These are phyloP conservation scores for Brachyptera risi DNA, from an alignment of 2,888 invertebrate species.

Conservation along the genomic window DNA sequence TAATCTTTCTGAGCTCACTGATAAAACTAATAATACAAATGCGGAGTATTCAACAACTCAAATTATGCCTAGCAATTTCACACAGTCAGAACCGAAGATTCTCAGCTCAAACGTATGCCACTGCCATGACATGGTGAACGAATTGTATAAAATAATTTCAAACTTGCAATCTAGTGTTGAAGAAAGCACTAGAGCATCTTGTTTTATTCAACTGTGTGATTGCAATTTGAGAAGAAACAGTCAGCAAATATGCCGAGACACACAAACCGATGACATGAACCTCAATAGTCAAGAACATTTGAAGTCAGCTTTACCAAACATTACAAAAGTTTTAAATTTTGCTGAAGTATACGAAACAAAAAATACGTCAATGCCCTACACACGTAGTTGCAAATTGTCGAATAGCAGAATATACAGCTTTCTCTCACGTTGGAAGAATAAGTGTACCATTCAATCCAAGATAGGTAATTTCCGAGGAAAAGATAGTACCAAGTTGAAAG, in stretches of 20 bases:
- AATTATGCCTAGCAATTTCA: too few relatives aligned
- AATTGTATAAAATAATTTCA: neutral
- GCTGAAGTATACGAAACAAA: too few relatives aligned
- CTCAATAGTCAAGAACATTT: neutral
- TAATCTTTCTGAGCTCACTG: neutral
- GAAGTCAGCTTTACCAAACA: too few relatives aligned
- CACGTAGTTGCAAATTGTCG: neutral
- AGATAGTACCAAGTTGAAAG: too few relatives aligned
- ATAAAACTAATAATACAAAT: neutral
- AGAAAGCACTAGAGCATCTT: neutral
- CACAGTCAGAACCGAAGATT: neutral
- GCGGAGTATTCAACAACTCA: neutral
- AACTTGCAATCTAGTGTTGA: neutral
- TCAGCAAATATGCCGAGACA: neutral
- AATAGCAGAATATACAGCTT: neutral
- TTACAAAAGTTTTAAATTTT: too few relatives aligned
- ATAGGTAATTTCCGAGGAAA: too few relatives aligned
- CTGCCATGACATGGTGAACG: neutral
- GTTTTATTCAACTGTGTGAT: neutral
- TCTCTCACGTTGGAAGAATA: neutral
- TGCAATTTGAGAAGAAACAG: neutral
- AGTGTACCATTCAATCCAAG: neutral
- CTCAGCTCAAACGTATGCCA: neutral
- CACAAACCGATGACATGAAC: neutral
- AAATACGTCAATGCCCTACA: too few relatives aligned